phyloP scores from a whole-genome alignment of 1,140 invertebrate species.

The Zaprionus kolodkinae region DNA sequence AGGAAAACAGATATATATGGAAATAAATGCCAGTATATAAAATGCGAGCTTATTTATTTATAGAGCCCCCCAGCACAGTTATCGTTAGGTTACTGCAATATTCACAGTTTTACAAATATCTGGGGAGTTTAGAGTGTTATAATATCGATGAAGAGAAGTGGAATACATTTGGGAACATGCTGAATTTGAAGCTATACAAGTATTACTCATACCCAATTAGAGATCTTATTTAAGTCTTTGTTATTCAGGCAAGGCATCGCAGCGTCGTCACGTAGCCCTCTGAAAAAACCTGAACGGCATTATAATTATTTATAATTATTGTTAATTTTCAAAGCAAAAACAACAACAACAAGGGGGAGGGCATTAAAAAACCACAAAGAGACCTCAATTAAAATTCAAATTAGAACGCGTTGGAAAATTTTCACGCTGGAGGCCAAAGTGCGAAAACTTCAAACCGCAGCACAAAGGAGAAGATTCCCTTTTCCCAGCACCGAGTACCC shows the following conservation, averaged over 20 bases:
- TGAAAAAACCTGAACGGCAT: slow-evolving; percentile 58
- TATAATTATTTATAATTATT: slow-evolving; percentile 82
- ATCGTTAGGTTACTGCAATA: slow-evolving; percentile 5
- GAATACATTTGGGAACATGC: background rate
- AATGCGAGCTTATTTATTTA: background rate
- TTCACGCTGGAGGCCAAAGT: slow-evolving; percentile 63
- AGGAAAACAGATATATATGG: background rate
- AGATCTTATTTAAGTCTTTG: background rate
- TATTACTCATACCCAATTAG: background rate
- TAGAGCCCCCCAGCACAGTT: slow-evolving; percentile 1
- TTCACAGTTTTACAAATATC: background rate
- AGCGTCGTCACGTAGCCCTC: slow-evolving; percentile 20
- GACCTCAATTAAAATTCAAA: slow-evolving; percentile 82
- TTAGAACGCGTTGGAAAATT: slow-evolving; percentile 75
- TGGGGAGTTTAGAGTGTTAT: background rate
- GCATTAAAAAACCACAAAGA: slow-evolving; percentile 69
- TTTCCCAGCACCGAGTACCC: background rate
- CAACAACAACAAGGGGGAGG: slow-evolving; percentile 24
- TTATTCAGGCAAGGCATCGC: no score
- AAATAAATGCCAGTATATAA: slow-evolving; percentile 12
- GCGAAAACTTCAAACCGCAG: slow-evolving; percentile 76
- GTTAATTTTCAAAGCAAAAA: slow-evolving; percentile 69
- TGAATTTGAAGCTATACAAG: background rate
- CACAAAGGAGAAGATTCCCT: background rate
- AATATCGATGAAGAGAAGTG: background rate